Evolutionary conservation across 2,113 vertebrate genomes (phyloP).

Genomic region (Odontesthes bonariensis): DNA sequence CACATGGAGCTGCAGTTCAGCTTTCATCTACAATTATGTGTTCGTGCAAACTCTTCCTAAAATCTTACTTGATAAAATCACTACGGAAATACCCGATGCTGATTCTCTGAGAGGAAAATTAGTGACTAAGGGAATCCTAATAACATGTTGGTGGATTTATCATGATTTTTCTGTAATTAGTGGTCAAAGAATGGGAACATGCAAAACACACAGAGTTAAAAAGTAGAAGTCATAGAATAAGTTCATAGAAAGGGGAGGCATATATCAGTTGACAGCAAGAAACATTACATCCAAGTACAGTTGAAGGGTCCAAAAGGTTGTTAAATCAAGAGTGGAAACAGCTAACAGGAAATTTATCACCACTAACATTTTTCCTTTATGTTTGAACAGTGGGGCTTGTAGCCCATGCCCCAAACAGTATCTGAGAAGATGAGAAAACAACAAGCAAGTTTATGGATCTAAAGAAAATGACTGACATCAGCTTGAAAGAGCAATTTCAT

Average conservation of each 20-base stretch:
- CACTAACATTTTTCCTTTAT: not conserved
- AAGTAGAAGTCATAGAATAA: too few species aligned
- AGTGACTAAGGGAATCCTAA: not conserved
- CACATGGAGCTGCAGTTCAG: conserved; percentile 18
- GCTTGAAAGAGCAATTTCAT: conserved; percentile 23
- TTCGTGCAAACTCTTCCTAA: conserved; percentile 47
- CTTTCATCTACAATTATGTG: conserved; percentile 60
- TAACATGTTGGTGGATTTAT: not conserved
- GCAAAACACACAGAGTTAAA: too few species aligned
- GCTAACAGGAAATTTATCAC: conserved; percentile 29
- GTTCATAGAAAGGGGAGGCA: too few species aligned
- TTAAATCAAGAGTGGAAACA: conserved; percentile 20
- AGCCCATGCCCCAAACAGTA: not conserved
- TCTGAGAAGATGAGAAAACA: not conserved
- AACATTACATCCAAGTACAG: not conserved
- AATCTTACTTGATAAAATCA: conserved; percentile 14
- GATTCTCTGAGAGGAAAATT: not conserved
- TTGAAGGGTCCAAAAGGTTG: not conserved
- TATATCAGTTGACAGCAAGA: too few species aligned
- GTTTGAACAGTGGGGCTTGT: not conserved
- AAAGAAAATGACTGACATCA: not conserved
- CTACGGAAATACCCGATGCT: conserved; percentile 7
- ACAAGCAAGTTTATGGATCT: not conserved
- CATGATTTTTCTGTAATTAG: not conserved
- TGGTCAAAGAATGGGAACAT: too few species aligned